phyloP scores from a whole-genome alignment of 2,113 vertebrate genomes.

The Chaetodon trifascialis region DNA sequence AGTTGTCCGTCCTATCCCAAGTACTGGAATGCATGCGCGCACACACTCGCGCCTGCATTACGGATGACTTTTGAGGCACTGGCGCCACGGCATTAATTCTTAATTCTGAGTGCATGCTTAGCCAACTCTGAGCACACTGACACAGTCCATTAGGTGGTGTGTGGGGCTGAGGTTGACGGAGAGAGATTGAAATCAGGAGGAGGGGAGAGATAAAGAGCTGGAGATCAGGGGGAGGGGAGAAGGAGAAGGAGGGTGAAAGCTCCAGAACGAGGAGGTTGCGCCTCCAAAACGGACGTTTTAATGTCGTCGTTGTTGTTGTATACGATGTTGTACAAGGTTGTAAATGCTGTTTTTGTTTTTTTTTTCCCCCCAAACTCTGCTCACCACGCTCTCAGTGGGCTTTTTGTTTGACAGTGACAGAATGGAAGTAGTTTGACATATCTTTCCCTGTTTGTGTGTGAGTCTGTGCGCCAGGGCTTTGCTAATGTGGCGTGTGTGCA shows the following conservation, averaged over 20 bases:
- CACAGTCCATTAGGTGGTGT: slow-evolving; percentile 55
- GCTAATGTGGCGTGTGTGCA: slow-evolving; percentile 35
- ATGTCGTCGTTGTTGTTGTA: slow-evolving; percentile 11
- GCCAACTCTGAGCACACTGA: slow-evolving; percentile 46
- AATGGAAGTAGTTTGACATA: slow-evolving; percentile 66
- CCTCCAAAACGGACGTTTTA: slow-evolving; percentile 19
- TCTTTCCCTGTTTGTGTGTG: slow-evolving; percentile 38
- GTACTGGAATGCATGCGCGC: slow-evolving; percentile 6
- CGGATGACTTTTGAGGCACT: slow-evolving; percentile 49
- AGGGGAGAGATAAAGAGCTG: slow-evolving; percentile 41
- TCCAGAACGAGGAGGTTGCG: neutral
- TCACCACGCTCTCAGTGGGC: slow-evolving; percentile 39
- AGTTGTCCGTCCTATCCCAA: neutral
- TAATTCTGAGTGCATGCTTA: slow-evolving; percentile 63
- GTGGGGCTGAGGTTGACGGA: slow-evolving; percentile 40
- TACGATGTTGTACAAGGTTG: slow-evolving; percentile 34
- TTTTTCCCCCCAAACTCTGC: neutral
- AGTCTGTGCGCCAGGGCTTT: slow-evolving; percentile 18
- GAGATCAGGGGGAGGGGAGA: neutral
- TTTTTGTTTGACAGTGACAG: slow-evolving; percentile 63
- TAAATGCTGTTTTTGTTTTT: slow-evolving; percentile 28
- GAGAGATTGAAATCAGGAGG: slow-evolving; percentile 60
- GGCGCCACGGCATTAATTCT: slow-evolving; percentile 59
- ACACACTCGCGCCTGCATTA: slow-evolving; percentile 13
- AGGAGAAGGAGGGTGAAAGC: slow-evolving; percentile 35